These are phyloP conservation scores for Tangachromis dhanisi DNA, from an alignment of 2,113 vertebrate species.

Conservation along the genomic window DNA sequence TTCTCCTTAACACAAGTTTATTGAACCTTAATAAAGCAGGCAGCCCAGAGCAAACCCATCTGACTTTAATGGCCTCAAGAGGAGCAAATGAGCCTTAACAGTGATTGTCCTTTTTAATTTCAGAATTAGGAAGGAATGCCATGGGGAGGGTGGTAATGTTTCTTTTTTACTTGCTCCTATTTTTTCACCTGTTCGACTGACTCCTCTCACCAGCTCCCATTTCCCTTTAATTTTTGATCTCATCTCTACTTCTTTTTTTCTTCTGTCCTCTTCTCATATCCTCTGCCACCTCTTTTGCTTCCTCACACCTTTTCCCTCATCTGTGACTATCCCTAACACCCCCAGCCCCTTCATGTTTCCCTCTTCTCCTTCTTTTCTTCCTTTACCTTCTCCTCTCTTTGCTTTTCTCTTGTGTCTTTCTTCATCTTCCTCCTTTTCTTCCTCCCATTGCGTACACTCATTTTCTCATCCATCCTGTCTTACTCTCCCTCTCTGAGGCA, in stretches of 20 bases:
- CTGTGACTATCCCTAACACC: not conserved
- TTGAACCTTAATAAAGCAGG: slow-evolving; percentile 24
- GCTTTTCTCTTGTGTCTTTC: not conserved
- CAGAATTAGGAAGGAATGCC: not conserved
- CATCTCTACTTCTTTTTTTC: not conserved
- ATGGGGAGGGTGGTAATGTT: not conserved
- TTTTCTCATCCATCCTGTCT: not conserved
- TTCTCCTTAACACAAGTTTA: slow-evolving; percentile 13
- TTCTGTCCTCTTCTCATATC: not conserved
- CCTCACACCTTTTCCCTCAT: not conserved
- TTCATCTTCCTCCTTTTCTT: not conserved
- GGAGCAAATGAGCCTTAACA: slow-evolving; percentile 26
- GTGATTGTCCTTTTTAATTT: slow-evolving; percentile 6
- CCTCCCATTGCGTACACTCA: not conserved
- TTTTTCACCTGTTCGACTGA: not conserved
- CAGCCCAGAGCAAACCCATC: slow-evolving; percentile 27
- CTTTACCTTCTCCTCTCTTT: not conserved
- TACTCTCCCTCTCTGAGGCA: not conserved
- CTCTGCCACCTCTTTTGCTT: not conserved
- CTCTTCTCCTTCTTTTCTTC: not conserved
- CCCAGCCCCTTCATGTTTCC: not conserved
- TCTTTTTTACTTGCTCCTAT: not conserved
- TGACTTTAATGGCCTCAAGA: slow-evolving; percentile 23
- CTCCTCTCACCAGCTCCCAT: not conserved
- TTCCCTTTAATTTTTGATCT: not conserved